A percentile compares a stretch with the other conserved stretches of the same genome.
Conservation (phyloP, 1,140 invertebrate species). For the Drosophila bocki region DNA sequence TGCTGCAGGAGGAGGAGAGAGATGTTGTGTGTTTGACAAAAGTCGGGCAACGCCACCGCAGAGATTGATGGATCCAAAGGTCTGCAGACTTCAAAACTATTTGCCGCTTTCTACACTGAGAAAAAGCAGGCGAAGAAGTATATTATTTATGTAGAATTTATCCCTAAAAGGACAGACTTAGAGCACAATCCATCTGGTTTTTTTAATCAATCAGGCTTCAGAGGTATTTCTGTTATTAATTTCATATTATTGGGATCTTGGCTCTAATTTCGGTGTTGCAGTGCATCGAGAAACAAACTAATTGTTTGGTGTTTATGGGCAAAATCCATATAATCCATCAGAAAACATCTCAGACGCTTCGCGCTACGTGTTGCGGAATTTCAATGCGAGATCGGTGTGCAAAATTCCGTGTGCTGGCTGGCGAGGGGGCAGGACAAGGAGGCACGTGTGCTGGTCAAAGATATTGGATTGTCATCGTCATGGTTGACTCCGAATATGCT, state of each 20-base stretch:
- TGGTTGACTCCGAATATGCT: constrained; percentile 3
- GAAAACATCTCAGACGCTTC: constrained; percentile 76
- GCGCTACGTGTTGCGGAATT: constrained; percentile 76
- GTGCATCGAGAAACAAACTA: constrained; percentile 10
- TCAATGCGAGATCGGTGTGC: constrained; percentile 65
- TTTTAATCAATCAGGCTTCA: too few relatives aligned
- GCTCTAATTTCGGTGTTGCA: neutral
- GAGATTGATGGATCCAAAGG: constrained; percentile 66
- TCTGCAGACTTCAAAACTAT: constrained; percentile 68
- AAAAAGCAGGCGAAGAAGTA: neutral
- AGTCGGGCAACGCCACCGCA: constrained; percentile 68
- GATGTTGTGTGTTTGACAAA: constrained; percentile 68
- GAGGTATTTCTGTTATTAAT: neutral
- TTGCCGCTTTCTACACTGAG: constrained; percentile 48
- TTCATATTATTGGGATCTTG: neutral
- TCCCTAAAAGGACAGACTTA: too few relatives aligned
- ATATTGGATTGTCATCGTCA: constrained; percentile 28
- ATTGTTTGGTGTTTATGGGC: constrained; percentile 70
- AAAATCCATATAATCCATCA: constrained; percentile 85
- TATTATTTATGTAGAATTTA: neutral
- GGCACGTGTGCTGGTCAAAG: constrained; percentile 56
- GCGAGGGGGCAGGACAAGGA: neutral
- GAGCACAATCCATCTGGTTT: too few relatives aligned
- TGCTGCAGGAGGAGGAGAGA: constrained; percentile 8
- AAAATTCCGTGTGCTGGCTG: neutral